phyloP scores from a whole-genome alignment of 2,797 vertebrate genomes.

The Myripristis murdjan region DNA sequence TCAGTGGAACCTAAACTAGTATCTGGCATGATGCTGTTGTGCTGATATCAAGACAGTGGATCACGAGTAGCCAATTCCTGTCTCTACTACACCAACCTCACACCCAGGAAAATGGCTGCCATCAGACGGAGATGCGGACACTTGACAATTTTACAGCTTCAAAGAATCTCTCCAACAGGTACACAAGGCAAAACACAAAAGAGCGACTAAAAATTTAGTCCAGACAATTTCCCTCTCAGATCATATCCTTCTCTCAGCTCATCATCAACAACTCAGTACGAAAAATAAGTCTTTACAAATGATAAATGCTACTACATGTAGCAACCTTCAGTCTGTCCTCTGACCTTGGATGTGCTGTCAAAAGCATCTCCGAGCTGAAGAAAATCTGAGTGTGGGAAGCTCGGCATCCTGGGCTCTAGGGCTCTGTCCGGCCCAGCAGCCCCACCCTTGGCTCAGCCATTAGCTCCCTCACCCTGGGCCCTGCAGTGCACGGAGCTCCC shows the following conservation, averaged over 20 bases:
- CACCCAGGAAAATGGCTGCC: conserved; percentile 47
- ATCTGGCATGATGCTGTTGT: not conserved
- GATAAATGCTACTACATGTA: not conserved
- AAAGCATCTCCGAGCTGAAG: conserved; percentile 47
- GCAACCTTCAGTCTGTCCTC: conserved; percentile 37
- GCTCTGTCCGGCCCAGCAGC: conserved; percentile 49
- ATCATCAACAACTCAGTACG: not conserved
- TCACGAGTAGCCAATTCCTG: not conserved
- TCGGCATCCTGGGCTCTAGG: conserved; percentile 26
- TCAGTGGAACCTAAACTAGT: not conserved
- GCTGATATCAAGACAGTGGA: not conserved
- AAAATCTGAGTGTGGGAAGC: conserved; percentile 51
- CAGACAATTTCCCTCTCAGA: not conserved
- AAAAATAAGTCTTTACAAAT: not conserved
- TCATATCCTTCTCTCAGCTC: not conserved
- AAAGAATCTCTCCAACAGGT: not conserved
- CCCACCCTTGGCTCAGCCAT: conserved; percentile 82
- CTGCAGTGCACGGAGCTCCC: conserved; percentile 74
- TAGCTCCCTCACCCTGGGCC: conserved; percentile 78
- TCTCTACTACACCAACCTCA: not conserved
- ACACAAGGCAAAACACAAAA: not conserved
- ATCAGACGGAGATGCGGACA: conserved; percentile 5
- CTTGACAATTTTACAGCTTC: not conserved
- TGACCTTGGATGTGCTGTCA: conserved; percentile 65
- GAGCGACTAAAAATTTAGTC: not conserved